A percentile compares a stretch with the other conserved stretches of the same genome.
Evolutionary conservation across 2,113 vertebrate genomes (phyloP).

Genomic region (Rhea pennata): DNA sequence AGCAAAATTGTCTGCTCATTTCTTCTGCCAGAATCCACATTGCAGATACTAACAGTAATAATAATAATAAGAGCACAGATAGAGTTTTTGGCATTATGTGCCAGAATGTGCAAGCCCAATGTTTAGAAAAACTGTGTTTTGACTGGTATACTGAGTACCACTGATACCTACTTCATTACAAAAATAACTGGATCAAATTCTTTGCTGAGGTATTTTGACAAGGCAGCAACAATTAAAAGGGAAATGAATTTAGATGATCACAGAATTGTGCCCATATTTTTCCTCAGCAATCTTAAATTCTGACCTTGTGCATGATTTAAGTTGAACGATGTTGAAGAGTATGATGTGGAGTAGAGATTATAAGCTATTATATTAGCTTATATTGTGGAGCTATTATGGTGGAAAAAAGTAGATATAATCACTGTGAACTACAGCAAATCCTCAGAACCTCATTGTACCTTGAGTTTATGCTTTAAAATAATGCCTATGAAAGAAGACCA

Average conservation of each 20-base stretch:
- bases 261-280: neutral
- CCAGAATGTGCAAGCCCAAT: neutral
- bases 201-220: neutral
- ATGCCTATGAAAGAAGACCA: neutral
- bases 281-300: neutral
- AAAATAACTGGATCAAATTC: neutral
- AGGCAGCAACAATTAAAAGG: neutral
- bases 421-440: neutral
- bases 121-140: neutral
- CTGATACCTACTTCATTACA: neutral
- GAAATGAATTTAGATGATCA: neutral
- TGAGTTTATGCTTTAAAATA: slow-evolving; percentile 10
- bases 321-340: neutral
- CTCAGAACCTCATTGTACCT: neutral
- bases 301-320: neutral
- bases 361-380: neutral
- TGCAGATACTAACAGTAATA: neutral
- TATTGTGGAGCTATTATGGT: neutral
- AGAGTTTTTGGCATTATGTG: neutral
- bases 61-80: neutral
- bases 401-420: neutral
- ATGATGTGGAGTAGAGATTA: neutral
- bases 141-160: neutral
- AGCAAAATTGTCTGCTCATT: neutral
- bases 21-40: neutral